These are phyloP conservation scores for Athalia cordata DNA, from an alignment of 2,888 invertebrate genomes.

Conservation along the genomic window DNA sequence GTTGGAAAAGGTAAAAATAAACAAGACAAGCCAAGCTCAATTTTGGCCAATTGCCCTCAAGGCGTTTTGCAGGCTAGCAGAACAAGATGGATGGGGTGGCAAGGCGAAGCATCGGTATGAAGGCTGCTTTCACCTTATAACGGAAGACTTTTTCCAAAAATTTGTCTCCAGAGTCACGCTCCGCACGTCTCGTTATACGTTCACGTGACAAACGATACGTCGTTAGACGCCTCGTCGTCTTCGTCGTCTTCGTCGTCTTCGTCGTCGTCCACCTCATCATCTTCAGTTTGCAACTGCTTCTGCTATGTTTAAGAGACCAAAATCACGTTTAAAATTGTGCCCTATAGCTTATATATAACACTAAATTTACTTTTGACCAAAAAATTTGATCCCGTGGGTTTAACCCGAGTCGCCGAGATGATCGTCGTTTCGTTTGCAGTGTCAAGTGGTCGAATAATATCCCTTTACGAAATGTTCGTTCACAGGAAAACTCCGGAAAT, in stretches of 20 bases:
- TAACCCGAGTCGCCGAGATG: neutral
- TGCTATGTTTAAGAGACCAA: neutral
- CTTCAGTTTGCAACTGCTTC: neutral
- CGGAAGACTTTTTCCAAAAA: slow-evolving; percentile 29
- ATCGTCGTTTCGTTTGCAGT: neutral
- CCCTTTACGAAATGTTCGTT: slow-evolving; percentile 4
- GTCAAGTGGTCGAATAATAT: slow-evolving; percentile 1
- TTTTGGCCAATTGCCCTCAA: slow-evolving; percentile 31
- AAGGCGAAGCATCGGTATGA: neutral
- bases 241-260: neutral
- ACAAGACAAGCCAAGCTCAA: slow-evolving; percentile 37
- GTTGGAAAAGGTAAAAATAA: slow-evolving; percentile 16
- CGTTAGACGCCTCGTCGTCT: slow-evolving; percentile 19
- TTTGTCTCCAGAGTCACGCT: slow-evolving; percentile 33
- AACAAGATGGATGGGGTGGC: slow-evolving; percentile 32
- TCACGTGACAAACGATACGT: slow-evolving; percentile 34
- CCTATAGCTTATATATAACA: no score
- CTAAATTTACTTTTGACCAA: neutral
- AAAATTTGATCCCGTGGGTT: slow-evolving; percentile 15
- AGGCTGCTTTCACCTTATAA: neutral
- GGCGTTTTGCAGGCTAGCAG: slow-evolving; percentile 14
- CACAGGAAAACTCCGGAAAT: neutral
- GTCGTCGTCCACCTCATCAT: neutral
- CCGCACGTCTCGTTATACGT: slow-evolving; percentile 29
- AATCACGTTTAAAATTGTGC: no score